Conservation (phyloP, 2,797 vertebrate species). For the Hypotaenidia philippensis region DNA sequence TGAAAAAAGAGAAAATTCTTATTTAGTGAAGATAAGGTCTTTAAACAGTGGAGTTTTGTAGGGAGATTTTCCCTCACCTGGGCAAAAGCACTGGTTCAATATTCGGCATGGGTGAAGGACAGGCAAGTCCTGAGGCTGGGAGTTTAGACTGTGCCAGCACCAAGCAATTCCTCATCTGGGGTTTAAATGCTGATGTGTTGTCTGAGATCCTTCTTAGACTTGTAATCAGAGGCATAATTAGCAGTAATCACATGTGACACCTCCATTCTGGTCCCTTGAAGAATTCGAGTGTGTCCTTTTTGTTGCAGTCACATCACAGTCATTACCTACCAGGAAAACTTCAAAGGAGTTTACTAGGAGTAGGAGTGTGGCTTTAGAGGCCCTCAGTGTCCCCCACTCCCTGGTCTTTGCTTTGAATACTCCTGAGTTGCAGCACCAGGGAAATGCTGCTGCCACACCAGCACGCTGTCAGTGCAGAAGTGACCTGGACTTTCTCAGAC, state of each 20-base stretch:
- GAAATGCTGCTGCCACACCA: neutral
- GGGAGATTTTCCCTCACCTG: neutral
- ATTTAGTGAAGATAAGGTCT: neutral
- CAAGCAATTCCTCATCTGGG: neutral
- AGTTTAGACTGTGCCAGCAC: neutral
- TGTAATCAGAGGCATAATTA: neutral
- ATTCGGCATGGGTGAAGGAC: neutral
- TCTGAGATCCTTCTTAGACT: neutral
- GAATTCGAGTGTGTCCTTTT: neutral
- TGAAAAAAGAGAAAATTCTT: neutral
- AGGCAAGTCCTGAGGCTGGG: accelerated
- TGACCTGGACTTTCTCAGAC: neutral
- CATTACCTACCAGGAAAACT: neutral
- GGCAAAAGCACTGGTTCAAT: neutral
- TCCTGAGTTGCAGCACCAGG: neutral
- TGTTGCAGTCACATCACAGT: neutral
- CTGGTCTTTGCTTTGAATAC: neutral
- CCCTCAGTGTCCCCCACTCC: neutral
- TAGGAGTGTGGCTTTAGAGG: neutral
- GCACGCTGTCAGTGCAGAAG: neutral
- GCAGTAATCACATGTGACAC: neutral
- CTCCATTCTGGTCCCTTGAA: neutral
- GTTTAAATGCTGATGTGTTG: neutral
- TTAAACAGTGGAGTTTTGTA: neutral
- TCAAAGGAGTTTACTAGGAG: neutral